These are phyloP conservation scores for Pseudomugil tenellus DNA, from an alignment of 2,797 vertebrate species.

Conservation along the genomic window DNA sequence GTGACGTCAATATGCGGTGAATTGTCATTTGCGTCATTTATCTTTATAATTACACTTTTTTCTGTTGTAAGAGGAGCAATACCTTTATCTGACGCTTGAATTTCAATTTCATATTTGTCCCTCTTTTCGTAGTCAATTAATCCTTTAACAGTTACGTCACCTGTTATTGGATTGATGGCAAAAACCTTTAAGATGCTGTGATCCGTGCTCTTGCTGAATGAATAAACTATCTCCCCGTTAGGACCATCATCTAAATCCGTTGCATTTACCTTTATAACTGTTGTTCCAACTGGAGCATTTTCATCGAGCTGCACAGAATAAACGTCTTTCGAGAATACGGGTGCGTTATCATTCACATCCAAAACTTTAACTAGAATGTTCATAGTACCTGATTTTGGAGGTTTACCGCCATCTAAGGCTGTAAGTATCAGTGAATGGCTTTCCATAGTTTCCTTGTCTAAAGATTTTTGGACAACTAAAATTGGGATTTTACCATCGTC, in stretches of 20 bases:
- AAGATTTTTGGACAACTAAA: slow-evolving; percentile 54
- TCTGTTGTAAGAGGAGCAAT: slow-evolving; percentile 5
- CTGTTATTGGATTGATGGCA: slow-evolving; percentile 31
- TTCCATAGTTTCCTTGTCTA: slow-evolving; percentile 53
- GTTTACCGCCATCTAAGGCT: slow-evolving; percentile 63
- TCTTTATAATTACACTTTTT: slow-evolving; percentile 43
- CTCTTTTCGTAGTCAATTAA: slow-evolving; percentile 52
- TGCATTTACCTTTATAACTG: slow-evolving; percentile 55
- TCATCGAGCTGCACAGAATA: slow-evolving; percentile 57
- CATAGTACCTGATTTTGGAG: slow-evolving; percentile 43
- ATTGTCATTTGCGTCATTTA: slow-evolving; percentile 67
- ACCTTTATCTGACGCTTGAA: slow-evolving; percentile 63
- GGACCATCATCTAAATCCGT: slow-evolving; percentile 57
- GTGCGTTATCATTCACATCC: slow-evolving; percentile 72
- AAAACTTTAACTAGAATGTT: slow-evolving; percentile 61
- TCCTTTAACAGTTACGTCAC: slow-evolving; percentile 37
- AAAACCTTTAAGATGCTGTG: background rate
- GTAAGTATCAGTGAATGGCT: slow-evolving; percentile 39
- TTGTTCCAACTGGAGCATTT: slow-evolving; percentile 57
- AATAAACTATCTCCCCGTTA: slow-evolving; percentile 56
- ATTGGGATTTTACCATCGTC: slow-evolving; percentile 64
- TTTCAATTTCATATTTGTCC: slow-evolving; percentile 57
- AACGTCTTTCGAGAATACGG: slow-evolving; percentile 41
- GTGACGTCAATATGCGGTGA: slow-evolving; percentile 74
- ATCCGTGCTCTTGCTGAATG: slow-evolving; percentile 29